phyloP scores from a whole-genome alignment of 2,888 invertebrate genomes.

The Linnaemya vulpina region DNA sequence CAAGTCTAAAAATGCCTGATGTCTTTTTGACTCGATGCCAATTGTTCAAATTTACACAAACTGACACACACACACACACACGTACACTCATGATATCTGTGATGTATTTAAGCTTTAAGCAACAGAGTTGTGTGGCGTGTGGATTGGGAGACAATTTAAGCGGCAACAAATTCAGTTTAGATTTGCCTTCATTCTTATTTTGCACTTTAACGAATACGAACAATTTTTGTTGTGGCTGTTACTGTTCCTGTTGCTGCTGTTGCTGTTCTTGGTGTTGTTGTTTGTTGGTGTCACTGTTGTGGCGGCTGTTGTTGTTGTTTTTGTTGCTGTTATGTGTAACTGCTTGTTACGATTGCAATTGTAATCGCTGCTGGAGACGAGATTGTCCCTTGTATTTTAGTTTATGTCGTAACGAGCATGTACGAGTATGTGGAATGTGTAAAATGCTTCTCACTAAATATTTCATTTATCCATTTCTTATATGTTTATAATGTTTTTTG shows the following conservation, averaged over 20 bases:
- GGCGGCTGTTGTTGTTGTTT: slow-evolving; percentile 41
- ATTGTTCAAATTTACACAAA: slow-evolving; percentile 69
- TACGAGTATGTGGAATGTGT: slow-evolving; percentile 25
- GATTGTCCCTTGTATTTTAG: slow-evolving; percentile 24
- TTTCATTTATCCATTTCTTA: slow-evolving; percentile 64
- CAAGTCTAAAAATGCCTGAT: slow-evolving; percentile 63
- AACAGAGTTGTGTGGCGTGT: slow-evolving; percentile 32
- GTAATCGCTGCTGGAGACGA: slow-evolving; percentile 48
- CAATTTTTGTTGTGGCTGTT: slow-evolving; percentile 31
- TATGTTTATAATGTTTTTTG: neutral
- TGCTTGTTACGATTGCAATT: slow-evolving; percentile 62
- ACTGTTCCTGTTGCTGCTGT: slow-evolving; percentile 33
- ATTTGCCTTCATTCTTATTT: slow-evolving; percentile 34
- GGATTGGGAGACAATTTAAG: slow-evolving; percentile 51
- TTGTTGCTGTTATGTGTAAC: slow-evolving; percentile 57
- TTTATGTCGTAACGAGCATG: slow-evolving; percentile 1
- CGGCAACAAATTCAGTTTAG: slow-evolving; percentile 33
- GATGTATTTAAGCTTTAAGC: slow-evolving; percentile 26
- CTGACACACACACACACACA: slow-evolving; percentile 38
- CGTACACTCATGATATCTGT: neutral
- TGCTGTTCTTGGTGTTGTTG: slow-evolving; percentile 36
- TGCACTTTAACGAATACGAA: slow-evolving; percentile 44
- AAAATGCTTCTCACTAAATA: slow-evolving; percentile 58
- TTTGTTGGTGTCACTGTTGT: slow-evolving; percentile 56
- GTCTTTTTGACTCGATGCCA: slow-evolving; percentile 70